phyloP scores from a whole-genome alignment of 2,888 invertebrate species.

The Cyaniris semiargus region DNA sequence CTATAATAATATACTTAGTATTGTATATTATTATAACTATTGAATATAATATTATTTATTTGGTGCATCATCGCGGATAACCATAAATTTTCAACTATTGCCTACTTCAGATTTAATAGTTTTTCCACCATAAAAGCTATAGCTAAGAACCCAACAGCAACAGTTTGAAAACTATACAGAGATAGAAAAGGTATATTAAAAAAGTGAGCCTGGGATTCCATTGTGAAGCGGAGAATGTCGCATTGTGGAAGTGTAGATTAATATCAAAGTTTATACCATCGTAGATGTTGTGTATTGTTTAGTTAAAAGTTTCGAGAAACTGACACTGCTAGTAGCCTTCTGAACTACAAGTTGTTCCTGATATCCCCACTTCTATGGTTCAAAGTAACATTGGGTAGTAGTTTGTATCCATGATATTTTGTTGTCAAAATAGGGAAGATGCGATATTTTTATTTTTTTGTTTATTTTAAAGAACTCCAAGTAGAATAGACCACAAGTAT shows the following conservation, averaged over 20 bases:
- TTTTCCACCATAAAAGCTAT: background rate
- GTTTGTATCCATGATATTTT: background rate
- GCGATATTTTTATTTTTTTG: too few relatives aligned
- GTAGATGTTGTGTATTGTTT: slow-evolving; percentile 17
- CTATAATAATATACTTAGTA: too few relatives aligned
- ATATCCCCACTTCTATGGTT: background rate
- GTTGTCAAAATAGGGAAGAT: too few relatives aligned
- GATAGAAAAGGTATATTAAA: background rate
- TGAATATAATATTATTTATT: background rate
- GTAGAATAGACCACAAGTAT: too few relatives aligned
- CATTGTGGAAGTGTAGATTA: background rate
- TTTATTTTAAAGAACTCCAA: too few relatives aligned
- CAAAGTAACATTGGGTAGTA: background rate
- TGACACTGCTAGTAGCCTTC: background rate
- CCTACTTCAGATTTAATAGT: background rate
- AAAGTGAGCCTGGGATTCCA: background rate
- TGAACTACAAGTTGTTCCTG: background rate
- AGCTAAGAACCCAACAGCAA: background rate
- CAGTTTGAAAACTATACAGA: background rate
- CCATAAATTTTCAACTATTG: background rate
- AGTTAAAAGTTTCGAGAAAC: background rate
- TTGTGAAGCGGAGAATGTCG: background rate
- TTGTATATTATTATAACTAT: too few relatives aligned
- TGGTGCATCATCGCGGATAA: background rate
- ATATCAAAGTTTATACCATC: slow-evolving; percentile 13